Evolutionary conservation across 2,888 invertebrate genomes (phyloP), one percentile per base, ranked within the genome.

Genomic region (Agonum fuliginosum): DNA sequence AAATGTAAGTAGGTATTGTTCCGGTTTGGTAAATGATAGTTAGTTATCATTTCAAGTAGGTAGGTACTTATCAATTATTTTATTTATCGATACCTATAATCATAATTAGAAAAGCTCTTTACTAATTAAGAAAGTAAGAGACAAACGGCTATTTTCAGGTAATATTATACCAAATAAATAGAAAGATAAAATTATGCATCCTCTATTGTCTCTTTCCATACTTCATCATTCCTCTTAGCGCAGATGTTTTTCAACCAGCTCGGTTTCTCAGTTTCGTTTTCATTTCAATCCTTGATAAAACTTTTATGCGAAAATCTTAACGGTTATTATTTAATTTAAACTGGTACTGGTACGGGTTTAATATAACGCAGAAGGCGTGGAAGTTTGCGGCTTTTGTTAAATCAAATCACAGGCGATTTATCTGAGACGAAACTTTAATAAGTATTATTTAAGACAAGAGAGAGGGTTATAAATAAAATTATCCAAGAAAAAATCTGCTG

Each of bases 371-470:
- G 41, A 37, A 41, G 67, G 41, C 37, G 67, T 37, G 19, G 41
- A 67, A 67, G n/a, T 14, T 67, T 37, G 67, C 37, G 41, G 67
- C 41, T 67, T 67, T 41, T 2, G 3, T 22, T 54, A 37, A 69
- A 69, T 69, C 22, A 43, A 69, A 69, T 69, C 69, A 43, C n/a
- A n/a, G 2, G 69, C 37, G 22, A 69, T 69, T 69, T 69, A 69
- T 67, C 67, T 67, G 62, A 12, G 70, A 4, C 48, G 6, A 51
- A 73, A 73, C 30, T 73, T 72, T 72, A 72, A 72, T 72, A 72
- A 72, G 34, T 54, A 34, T 72, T 73, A 58, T 41, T 58, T 58
- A 73, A 41, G 20, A 58, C 41, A 22, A n/a, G 5, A 19, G 14
- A 14, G 73, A 22, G 37, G 41, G 24, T 58, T 73, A 73, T 37